Evolutionary conservation across 1,140 invertebrate genomes (phyloP).

Genomic region (Drosophila grimshawi): DNA sequence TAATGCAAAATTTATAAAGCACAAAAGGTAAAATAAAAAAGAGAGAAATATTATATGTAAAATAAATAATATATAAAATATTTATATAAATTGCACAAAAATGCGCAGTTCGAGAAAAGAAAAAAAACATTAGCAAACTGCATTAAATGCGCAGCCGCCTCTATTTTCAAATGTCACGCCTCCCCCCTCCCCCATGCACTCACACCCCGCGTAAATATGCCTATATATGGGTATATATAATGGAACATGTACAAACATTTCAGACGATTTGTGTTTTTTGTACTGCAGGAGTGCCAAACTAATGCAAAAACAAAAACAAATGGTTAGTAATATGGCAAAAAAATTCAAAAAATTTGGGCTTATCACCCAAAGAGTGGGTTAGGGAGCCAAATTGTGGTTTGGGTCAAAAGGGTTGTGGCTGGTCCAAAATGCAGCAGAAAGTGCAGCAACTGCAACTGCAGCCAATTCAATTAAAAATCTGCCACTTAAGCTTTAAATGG

Average conservation of each 20-base stretch:
- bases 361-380: background rate
- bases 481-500: constrained; percentile 70
- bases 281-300: constrained; percentile 56
- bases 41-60: constrained; percentile 69
- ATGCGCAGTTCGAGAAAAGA: constrained; percentile 55
- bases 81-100: constrained; percentile 80
- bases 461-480: constrained; percentile 82
- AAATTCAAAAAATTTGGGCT: no score
- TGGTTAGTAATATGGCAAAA: constrained; percentile 73
- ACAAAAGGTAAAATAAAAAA: constrained; percentile 39
- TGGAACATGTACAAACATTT: constrained; percentile 70
- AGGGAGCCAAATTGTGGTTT: constrained; percentile 6
- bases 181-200: background rate
- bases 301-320: constrained; percentile 75
- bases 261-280: constrained; percentile 58
- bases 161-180: constrained; percentile 71
- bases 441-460: constrained; percentile 59
- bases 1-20: constrained; percentile 79
- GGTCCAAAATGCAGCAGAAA: constrained; percentile 46
- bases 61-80: constrained; percentile 82
- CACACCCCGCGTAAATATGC: constrained; percentile 5
- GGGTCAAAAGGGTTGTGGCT: constrained; percentile 12
- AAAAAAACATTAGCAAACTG: constrained; percentile 62
- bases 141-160: constrained; percentile 76
- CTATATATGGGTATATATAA: constrained; percentile 43